Percentiles rank a stretch among this genome's conserved stretches.
Conservation (phyloP, 1,140 invertebrate species). For the Diorhabda sublineata region DNA sequence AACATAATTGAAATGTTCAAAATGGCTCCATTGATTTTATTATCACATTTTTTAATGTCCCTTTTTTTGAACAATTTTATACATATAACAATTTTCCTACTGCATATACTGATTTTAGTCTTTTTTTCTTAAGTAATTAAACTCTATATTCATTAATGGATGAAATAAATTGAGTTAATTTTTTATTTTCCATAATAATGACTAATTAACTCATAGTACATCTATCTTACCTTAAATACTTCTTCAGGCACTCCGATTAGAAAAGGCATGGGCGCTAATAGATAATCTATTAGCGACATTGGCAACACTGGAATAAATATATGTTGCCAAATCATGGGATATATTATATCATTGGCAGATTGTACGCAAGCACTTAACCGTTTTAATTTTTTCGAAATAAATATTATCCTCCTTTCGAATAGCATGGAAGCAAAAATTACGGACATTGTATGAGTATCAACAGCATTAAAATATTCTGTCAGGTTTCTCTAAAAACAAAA, state of each 20-base stretch:
- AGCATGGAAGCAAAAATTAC: constrained; percentile 90
- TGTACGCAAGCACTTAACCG: constrained; percentile 89
- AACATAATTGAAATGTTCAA: no score
- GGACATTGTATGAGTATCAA: constrained; percentile 90
- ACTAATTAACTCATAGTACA: neutral
- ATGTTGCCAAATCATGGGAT: constrained; percentile 98
- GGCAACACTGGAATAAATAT: constrained; percentile 95
- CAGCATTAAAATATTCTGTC: constrained; percentile 92
- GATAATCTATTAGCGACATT: constrained; percentile 80
- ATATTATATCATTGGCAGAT: constrained; percentile 87
- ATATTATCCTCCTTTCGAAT: constrained; percentile 86
- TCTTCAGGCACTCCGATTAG: constrained; percentile 85
- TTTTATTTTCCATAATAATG: no score
- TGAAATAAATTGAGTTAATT: no score
- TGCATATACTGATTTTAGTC: no score
- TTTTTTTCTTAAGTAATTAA: no score
- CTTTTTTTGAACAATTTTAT: no score
- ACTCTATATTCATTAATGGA: no score
- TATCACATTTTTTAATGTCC: no score
- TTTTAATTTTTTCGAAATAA: constrained; percentile 81
- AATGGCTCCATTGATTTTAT: no score
- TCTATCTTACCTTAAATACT: constrained; percentile 68
- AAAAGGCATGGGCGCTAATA: constrained; percentile 92
- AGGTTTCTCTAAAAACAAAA: constrained; percentile 77
- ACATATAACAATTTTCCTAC: no score